Percentiles rank a stretch among this genome's conserved stretches.
These are phyloP conservation scores for Falco cherrug DNA, from an alignment of 2,797 vertebrate species.

Conservation along the genomic window DNA sequence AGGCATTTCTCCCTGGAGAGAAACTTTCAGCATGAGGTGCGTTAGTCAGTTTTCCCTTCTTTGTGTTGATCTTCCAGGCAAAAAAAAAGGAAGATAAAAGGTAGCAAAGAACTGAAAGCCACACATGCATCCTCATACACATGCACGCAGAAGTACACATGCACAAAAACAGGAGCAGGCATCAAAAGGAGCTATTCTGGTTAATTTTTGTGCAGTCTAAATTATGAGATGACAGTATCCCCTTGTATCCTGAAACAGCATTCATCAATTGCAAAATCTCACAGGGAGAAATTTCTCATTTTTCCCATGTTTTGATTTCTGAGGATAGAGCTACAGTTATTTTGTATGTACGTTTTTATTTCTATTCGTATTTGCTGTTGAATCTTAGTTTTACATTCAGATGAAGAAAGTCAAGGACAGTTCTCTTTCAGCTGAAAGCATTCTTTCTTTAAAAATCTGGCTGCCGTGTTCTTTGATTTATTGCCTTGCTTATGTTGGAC, in stretches of 20 bases:
- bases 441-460: constrained; percentile 34
- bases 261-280: not conserved
- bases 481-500: constrained; percentile 39
- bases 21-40: not conserved
- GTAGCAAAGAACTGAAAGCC: not conserved
- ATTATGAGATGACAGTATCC: not conserved
- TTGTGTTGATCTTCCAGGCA: not conserved
- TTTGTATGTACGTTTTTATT: constrained; percentile 25
- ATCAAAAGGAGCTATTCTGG: not conserved
- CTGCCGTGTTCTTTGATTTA: constrained; percentile 61
- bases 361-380: constrained; percentile 25
- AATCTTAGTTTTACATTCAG: constrained; percentile 6
- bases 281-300: not conserved
- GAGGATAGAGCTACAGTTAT: not conserved
- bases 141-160: not conserved
- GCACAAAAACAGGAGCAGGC: not conserved
- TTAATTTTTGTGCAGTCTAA: constrained; percentile 15
- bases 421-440: constrained; percentile 39
- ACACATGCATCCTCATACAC: not conserved
- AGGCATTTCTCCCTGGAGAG: not conserved
- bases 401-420: constrained; percentile 47
- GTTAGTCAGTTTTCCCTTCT: constrained; percentile 20
- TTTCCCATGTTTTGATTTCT: not conserved
- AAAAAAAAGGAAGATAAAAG: not conserved
- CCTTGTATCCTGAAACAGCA: not conserved